phyloP scores from a whole-genome alignment of 1,140 invertebrate species.

The Drosophila varians region DNA sequence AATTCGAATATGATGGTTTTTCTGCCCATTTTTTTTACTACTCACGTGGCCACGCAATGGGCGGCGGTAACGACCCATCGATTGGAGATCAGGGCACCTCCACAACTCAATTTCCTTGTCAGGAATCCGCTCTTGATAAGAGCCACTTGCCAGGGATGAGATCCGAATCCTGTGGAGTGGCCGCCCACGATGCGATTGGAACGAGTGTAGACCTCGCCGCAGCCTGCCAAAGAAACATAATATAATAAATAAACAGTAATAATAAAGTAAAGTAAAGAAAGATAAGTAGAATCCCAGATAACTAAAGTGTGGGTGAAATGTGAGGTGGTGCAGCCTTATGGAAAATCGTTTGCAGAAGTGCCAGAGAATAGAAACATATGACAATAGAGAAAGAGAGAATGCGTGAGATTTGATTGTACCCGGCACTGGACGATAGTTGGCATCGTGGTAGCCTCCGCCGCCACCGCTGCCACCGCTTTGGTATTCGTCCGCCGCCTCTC shows the following conservation, averaged over 20 bases:
- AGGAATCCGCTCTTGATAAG: constrained; percentile 96
- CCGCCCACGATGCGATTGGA: constrained; percentile 97
- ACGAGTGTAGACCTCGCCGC: constrained; percentile 92
- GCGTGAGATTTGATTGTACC: constrained; percentile 63
- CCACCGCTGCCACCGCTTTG: constrained; percentile 30
- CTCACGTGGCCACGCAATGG: constrained; percentile 95
- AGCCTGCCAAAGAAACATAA: constrained; percentile 86
- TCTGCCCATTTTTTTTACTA: constrained; percentile 49
- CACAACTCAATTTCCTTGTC: constrained; percentile 94
- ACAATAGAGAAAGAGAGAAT: constrained; percentile 31
- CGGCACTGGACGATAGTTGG: constrained; percentile 80
- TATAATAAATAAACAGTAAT: neutral
- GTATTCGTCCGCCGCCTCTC: constrained; percentile 76
- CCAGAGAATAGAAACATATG: constrained; percentile 18
- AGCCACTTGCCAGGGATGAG: constrained; percentile 97
- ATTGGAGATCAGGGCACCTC: constrained; percentile 94
- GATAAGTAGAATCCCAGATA: constrained; percentile 16
- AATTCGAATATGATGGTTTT: neutral
- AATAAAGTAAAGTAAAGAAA: constrained; percentile 9
- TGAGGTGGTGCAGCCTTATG: constrained; percentile 34
- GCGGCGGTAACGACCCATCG: constrained; percentile 95
- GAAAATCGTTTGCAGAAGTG: constrained; percentile 26
- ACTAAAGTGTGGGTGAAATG: constrained; percentile 18
- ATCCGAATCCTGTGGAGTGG: constrained; percentile 93
- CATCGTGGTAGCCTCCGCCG: constrained; percentile 52